Evolutionary conservation across 2,888 invertebrate species (phyloP), one percentile per base, ranked within the genome.

Genomic region (Copidosoma aretas): DNA sequence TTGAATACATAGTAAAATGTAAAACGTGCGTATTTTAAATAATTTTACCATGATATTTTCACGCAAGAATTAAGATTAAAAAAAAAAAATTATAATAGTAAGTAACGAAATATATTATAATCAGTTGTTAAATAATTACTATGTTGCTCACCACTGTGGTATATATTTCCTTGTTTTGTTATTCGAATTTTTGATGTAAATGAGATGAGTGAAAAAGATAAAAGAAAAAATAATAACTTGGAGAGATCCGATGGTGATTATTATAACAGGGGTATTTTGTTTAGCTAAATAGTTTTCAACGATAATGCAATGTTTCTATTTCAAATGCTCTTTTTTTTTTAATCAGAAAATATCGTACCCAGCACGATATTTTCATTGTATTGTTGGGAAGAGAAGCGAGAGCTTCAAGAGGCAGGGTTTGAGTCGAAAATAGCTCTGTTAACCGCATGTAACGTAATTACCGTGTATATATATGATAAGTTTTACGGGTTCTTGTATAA

Each of bases 31-130:
- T 67, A 68, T 68, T 71, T 68, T 71, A 71, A 54, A 62, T 71
- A 68, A 71, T 68, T 71, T 68, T 66, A 71, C 66, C 63, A 71
- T 32, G 57, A 60, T 71, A 71, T 71, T 71, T 71, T 68, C 68
- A 71, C 66, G 68, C 71, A 67, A 63, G 67, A 67, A 32, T 32
- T 3, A 32, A 32, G 32, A 32, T 32, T 3, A 32, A 32, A 8
- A 32, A 32, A 32, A 32, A 32, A 32, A 32, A 32, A 32, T 8
- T 32, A 32, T 32, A 5, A 32, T 32, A 32, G 32, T 32, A 32
- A 32, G 32, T 32, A 32, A 32, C 32, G 8, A 58, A 58, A 58
- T 58, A 19, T 52, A 58, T 32, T 72, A 65, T 72, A 72, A 72
- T 60, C 70, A 17, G 57, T 70, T 67, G 70, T 72, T 72, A 67